Base-by-base conservation (phyloP, 1,140 invertebrate species). In the Solenopsis invicta region DNA sequence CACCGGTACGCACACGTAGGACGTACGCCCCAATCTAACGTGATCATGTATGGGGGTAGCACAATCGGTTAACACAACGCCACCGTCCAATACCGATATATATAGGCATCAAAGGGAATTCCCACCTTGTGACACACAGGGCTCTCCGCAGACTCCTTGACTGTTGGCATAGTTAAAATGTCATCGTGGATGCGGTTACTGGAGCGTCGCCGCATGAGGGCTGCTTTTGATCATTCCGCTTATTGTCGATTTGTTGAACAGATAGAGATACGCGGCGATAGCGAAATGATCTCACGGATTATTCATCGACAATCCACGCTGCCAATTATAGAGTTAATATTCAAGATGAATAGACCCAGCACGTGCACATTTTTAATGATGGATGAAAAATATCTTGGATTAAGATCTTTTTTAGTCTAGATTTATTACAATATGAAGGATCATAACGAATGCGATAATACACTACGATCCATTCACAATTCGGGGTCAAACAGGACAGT, bases 121-220 rank as follows among this genome's bases (percentile, higher is more conserved):
- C 71, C 75, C 48, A 82, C 62, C 61, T 62, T 80, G 88, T 74
- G 74, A 80, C 78, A 87, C 61, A 74, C 24, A 74, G 66, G 29
- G 41, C 61, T 18, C 71, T 77, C 54, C 48, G 50, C 75, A 86
- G 75, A 81, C 84, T 89, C 71, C 71, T 71, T 61, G 69, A 69
- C 71, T 82, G 78, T 91, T 87, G 78, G 86, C 77, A 87, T 85
- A 77, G 90, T 92, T 92, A 88, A 92, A 92, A 89, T 77, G 86
- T 92, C 91, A 91, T 91, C 87, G 88, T 6, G 66, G 52, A 82
- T 61, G 37, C 50, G 66, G 54, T 69, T 37, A 21, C 76, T 12
- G 45, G 45, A 50, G 61, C 71, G 24, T 67, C 62, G 52, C 48
- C 52, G 37, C 54, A 61, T 48, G 61, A n/a, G 29, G 81, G 24